Percentiles rank a stretch among this genome's conserved stretches.
Conservation (phyloP, 2,113 vertebrate genomes). For the Sterna hirundo region DNA sequence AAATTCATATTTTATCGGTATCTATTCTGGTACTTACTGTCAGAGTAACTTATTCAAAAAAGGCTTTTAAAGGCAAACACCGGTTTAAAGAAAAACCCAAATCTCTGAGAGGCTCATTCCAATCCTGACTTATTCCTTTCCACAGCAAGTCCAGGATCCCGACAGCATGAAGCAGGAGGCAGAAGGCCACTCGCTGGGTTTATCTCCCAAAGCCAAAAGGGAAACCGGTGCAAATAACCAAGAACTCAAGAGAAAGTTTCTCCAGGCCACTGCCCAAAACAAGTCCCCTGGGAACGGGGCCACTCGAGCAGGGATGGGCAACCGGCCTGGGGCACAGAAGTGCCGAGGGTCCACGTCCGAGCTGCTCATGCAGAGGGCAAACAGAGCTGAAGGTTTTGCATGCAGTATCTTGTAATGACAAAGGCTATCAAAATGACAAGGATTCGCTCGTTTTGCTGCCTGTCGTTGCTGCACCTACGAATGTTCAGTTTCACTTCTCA, state of each 20-base stretch:
- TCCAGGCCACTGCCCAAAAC: not conserved
- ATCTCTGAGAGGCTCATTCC: not conserved
- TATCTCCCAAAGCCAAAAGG: not conserved
- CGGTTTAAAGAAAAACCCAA: not conserved
- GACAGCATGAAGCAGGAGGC: not conserved
- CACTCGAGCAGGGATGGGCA: rapidly evolving
- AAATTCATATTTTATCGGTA: slow-evolving; percentile 24
- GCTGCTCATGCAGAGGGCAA: not conserved
- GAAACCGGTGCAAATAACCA: not conserved
- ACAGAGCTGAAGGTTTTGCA: not conserved
- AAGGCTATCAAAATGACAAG: not conserved
- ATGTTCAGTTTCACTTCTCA: slow-evolving; percentile 54
- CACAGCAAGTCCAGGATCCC: not conserved
- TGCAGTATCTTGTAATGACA: not conserved
- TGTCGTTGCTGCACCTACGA: not conserved
- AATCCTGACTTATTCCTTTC: not conserved
- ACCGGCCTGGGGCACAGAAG: not conserved
- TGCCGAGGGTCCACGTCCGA: rapidly evolving
- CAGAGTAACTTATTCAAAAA: not conserved
- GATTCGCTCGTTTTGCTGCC: not conserved
- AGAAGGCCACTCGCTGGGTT: not conserved
- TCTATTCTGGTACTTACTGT: slow-evolving; percentile 27
- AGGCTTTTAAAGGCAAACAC: not conserved
- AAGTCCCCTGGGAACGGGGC: rapidly evolving
- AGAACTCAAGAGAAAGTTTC: not conserved